Evolutionary conservation across 2,797 vertebrate genomes (phyloP), one percentile per base, ranked within the genome.

Genomic region (Psittacula echo): DNA sequence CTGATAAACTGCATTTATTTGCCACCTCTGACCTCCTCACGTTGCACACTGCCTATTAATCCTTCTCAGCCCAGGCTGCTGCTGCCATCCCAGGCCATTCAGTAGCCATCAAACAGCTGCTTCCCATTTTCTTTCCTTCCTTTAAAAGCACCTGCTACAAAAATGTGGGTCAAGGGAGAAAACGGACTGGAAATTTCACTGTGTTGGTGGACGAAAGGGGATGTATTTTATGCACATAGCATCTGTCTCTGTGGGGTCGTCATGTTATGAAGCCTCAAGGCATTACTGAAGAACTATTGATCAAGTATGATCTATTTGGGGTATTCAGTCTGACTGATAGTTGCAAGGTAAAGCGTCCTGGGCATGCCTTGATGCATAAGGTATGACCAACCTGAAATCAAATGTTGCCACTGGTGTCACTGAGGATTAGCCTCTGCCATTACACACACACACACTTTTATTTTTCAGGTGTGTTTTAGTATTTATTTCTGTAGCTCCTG

Each of bases 1-100:
- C 88, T 95, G 88, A 93, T 80, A 95, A 95, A 95, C 66, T 76
- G 50, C 90, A 74, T 90, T 94, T 95, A 92, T 96, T 96, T 91
- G 58, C n/a, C 61, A 87, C 91, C 88, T 95, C 90, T 96, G 96
- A 96, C 95, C 95, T 78, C 62, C 41, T 89, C 68, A 68, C 22
- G 23, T 92, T 92, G 56, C n/a, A 41, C 11, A 3, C 41, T 79
- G 58, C 51, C 65, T 75, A 87, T 93, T 93, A 94, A 89, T 94
- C 58, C 83, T 79, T 51, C 77, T 54, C 84, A 93, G 74, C 37
- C 29, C 0, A 1, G 51, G 60, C 74, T 94, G 72, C 64, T 77
- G 42, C 66, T 84, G 48, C 86, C 76, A 91, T 93, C 44, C 53
- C 89, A 88, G 87, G 23, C 84, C 29, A 2, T 94, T 85, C 87